Conservation (phyloP, 1,140 invertebrate genomes). For the Drosophila repleta region DNA sequence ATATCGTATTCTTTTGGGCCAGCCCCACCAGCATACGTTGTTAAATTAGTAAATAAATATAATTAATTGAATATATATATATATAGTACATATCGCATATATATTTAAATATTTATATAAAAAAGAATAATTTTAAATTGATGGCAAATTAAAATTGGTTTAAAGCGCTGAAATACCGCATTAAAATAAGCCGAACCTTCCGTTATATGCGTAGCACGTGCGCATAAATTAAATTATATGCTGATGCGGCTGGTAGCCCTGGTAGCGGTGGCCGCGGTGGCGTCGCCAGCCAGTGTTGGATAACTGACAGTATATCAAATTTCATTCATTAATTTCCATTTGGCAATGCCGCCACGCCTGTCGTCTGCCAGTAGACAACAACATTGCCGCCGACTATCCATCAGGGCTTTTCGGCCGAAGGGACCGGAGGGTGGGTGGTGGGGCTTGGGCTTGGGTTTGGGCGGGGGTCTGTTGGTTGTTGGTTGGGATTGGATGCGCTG, state of each 20-base stretch:
- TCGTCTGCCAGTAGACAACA: slow-evolving; percentile 25
- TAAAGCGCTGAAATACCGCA: slow-evolving; percentile 30
- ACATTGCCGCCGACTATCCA: slow-evolving; percentile 33
- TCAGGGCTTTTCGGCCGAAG: slow-evolving; percentile 23
- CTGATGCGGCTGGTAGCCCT: slow-evolving; percentile 28
- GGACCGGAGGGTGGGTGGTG: neutral
- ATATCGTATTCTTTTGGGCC: neutral
- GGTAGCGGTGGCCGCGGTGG: neutral
- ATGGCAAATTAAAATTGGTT: slow-evolving; percentile 64
- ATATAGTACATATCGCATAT: no score
- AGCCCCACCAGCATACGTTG: slow-evolving; percentile 48
- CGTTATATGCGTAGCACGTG: slow-evolving; percentile 24
- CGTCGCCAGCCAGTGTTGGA: slow-evolving; percentile 1
- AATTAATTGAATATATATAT: slow-evolving; percentile 41
- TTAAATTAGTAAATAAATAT: slow-evolving; percentile 47
- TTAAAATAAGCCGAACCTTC: slow-evolving; percentile 11
- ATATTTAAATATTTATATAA: no score
- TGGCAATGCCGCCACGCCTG: slow-evolving; percentile 75
- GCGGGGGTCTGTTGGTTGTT: no score
- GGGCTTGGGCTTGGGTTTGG: neutral
- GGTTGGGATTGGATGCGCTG: neutral
- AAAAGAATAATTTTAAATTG: slow-evolving; percentile 44
- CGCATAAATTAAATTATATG: slow-evolving; percentile 60
- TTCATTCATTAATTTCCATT: slow-evolving; percentile 83
- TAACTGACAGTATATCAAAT: slow-evolving; percentile 77